Percentiles rank a stretch among this genome's conserved stretches.
These are phyloP conservation scores for Chironex yamaguchii DNA, from an alignment of 30 jellyfish, hydroid and myxozoan species.

Conservation along the genomic window DNA sequence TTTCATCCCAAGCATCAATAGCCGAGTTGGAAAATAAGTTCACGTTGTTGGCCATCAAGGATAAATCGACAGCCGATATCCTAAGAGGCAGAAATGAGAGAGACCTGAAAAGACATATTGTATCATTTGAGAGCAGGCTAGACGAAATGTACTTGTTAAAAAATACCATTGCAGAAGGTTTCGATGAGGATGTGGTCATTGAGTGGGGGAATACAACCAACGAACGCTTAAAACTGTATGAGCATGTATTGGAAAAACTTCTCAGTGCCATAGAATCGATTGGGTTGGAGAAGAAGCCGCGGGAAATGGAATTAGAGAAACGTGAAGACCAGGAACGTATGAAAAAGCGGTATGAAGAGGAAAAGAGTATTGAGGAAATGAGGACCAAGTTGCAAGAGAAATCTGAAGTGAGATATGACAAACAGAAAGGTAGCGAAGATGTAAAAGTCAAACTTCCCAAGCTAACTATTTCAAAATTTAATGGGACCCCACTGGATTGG, in stretches of 20 bases:
- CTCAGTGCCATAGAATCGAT: neutral
- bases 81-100: constrained; percentile 6
- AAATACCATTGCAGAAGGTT: neutral
- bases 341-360: neutral
- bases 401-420: neutral
- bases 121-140: neutral
- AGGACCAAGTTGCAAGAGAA: neutral
- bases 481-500: neutral
- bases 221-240: neutral
- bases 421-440: neutral
- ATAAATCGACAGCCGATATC: constrained; percentile 6
- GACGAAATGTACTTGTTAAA: neutral
- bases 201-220: neutral
- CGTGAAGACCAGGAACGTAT: neutral
- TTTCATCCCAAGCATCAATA: neutral
- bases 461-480: neutral
- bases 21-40: constrained; percentile 14
- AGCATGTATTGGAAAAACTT: no score
- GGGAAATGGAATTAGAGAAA: neutral
- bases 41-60: constrained; percentile 24
- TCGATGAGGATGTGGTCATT: neutral
- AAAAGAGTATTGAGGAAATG: neutral
- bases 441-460: neutral
- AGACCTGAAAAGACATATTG: constrained; percentile 2
- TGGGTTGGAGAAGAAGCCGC: neutral